Conservation (phyloP, 2,888 invertebrate species). For the Hipparchia semele region DNA sequence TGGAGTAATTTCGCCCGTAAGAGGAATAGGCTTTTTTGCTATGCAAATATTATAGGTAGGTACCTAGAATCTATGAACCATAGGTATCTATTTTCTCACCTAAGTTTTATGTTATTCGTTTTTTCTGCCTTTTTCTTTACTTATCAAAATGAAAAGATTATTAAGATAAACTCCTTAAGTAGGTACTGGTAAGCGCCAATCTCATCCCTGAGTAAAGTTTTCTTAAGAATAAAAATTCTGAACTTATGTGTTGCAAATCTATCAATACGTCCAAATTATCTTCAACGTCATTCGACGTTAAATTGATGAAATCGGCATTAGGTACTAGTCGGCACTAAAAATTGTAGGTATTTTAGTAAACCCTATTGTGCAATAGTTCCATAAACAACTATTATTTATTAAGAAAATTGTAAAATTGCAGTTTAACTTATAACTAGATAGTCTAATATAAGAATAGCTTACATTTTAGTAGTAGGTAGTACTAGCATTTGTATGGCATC, state of each 20-base stretch:
- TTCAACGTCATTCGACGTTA: no score
- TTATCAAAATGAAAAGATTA: neutral
- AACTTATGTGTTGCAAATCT: no score
- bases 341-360: no score
- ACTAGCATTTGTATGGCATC: neutral
- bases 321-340: no score
- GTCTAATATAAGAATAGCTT: neutral
- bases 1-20: neutral
- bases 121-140: neutral
- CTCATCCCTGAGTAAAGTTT: no score
- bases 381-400: neutral
- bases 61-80: neutral
- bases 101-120: no score
- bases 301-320: no score
- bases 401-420: neutral
- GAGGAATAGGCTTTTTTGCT: neutral
- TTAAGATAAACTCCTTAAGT: neutral
- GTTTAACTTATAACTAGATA: neutral
- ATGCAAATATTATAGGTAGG: neutral
- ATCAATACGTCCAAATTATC: no score
- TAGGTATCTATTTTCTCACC: no score
- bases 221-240: no score
- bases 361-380: no score
- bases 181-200: no score
- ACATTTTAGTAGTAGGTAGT: neutral